Evolutionary conservation across 2,797 vertebrate species (phyloP), one percentile per base, ranked within the genome.

Genomic region (Holocentrus rufus): DNA sequence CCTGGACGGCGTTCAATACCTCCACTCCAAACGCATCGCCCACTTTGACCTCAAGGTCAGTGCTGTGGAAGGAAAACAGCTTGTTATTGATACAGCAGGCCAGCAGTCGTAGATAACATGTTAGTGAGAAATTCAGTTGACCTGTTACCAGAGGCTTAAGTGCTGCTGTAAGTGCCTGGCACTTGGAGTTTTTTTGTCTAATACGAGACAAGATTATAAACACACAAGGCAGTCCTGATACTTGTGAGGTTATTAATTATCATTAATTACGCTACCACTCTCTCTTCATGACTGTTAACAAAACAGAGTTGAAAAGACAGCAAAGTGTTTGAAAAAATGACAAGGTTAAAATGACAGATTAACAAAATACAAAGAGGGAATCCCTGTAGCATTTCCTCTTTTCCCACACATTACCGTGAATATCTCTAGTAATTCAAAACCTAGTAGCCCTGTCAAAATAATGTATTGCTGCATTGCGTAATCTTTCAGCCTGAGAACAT

Each of bases 31-130:
- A 85, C 95, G 89, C 85, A 99, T 99, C 0, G 98, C 98, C 2
- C 98, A 99, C 90, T 99, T 99, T 0, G 98, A 99, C 91, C 90
- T 99, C 63, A 99, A 99, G 96, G 97, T 98, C 86, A 90, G 92
- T 13, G 13, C 27, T 23, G n/a, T 71, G 72, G 56, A n/a, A 14
- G 64, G 7, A 17, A 17, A 4, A 15, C 15, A 17, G 44, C 18
- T n/a, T 34, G 55, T 34, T 31, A 25, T 4, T 57, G 9, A 34
- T n/a, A 6, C 53, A 25, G 15, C n/a, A 61, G 49, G 39, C 3
- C 6, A 20, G 17, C 15, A 14, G 54, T 49, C 49, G 7, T 55
- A 68, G 67, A 71, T 77, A 17, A 50, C 54, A 13, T 54, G 60
- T 72, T 64, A 25, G 65, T 23, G 60, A 76, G 34, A 42, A 60